Evolutionary conservation across 2,888 invertebrate genomes (phyloP).

Genomic region (Allolobophora icterica): DNA sequence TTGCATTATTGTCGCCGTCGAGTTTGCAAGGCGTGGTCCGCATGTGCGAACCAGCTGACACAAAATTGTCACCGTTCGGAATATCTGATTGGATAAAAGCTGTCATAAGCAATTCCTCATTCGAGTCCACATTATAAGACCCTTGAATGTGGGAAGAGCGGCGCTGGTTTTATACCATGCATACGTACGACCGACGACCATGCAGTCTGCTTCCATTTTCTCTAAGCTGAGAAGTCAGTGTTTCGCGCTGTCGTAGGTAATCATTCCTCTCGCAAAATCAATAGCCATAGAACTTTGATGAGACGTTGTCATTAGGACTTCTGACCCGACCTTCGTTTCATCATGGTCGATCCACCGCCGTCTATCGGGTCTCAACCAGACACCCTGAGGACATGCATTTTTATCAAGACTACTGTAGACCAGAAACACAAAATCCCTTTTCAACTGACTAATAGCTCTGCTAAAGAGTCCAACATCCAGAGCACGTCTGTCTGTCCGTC

Average conservation of each 20-base stretch:
- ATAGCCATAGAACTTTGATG: constrained; percentile 13
- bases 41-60: background rate
- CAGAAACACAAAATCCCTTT: background rate
- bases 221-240: background rate
- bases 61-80: background rate
- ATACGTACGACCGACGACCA: background rate
- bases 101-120: background rate
- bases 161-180: background rate
- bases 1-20: background rate
- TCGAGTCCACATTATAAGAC: background rate
- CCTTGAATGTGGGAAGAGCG: background rate
- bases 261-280: background rate
- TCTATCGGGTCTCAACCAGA: constrained; percentile 5
- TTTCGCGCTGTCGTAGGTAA: background rate
- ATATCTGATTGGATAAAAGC: constrained; percentile 10
- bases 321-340: constrained; percentile 12
- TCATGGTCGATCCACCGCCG: background rate
- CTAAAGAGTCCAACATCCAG: background rate
- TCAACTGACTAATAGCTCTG: background rate
- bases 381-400: background rate
- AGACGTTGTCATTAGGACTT: background rate
- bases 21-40: background rate
- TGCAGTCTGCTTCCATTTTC: background rate
- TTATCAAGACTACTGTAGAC: no score
- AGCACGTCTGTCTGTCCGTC: background rate